Percentiles rank a stretch among this genome's conserved stretches.
Conservation (phyloP, 1,140 invertebrate genomes). For the Batillaria attramentaria region DNA sequence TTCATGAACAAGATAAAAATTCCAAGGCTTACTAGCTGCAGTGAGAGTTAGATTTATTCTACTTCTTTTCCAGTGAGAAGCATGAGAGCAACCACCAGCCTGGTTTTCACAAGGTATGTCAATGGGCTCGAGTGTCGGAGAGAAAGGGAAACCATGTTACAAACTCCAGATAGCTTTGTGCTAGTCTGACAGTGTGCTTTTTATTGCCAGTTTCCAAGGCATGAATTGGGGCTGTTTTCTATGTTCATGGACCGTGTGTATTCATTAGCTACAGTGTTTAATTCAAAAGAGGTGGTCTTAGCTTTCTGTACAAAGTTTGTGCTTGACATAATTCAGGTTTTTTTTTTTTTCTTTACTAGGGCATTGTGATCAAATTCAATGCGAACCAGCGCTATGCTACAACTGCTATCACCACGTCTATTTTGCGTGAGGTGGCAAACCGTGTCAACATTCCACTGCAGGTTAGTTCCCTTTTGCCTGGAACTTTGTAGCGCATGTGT, state of each 20-base stretch:
- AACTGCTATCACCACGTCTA: slow-evolving; percentile 70
- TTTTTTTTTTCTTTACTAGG: slow-evolving; percentile 52
- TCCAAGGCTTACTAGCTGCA: neutral
- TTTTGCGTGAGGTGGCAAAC: slow-evolving; percentile 72
- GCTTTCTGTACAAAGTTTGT: neutral
- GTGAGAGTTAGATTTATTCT: neutral
- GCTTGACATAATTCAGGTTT: no score
- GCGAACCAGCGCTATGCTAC: slow-evolving; percentile 74
- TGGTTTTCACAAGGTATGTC: slow-evolving; percentile 61
- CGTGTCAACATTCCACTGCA: slow-evolving; percentile 70
- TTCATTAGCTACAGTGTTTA: no score
- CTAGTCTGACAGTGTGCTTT: no score
- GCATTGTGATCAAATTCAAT: slow-evolving; percentile 74
- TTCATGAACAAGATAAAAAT: neutral
- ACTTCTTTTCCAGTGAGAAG: slow-evolving; percentile 63
- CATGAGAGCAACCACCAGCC: slow-evolving; percentile 73
- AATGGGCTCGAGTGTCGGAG: no score
- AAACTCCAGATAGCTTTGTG: no score
- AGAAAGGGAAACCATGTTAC: no score
- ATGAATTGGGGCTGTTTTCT: neutral
- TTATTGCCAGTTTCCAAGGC: neutral
- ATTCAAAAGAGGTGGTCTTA: no score
- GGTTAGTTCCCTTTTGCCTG: slow-evolving; percentile 48
- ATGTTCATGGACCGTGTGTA: no score
- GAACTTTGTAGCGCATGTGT: neutral